Base-by-base conservation (phyloP, 2,113 vertebrate genomes). In the Rana temporaria region DNA sequence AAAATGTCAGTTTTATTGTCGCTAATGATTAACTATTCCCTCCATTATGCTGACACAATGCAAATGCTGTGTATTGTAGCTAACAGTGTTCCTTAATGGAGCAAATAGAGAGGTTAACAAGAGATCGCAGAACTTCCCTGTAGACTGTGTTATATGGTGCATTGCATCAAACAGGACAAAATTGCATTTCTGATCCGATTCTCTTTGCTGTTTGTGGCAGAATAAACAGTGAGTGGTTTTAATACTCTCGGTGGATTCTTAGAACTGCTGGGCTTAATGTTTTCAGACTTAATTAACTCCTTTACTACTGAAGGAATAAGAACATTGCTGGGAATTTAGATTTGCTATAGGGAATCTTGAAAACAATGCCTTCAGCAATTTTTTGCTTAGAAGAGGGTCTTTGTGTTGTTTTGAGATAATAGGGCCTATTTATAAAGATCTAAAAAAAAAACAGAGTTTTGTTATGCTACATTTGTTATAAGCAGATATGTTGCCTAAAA, bases 221-320 rank as follows among this genome's bases (percentile, higher is more conserved):
- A 83, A 83, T 83, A 83, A 83, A 83, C 81, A 75, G 71, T 83
- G 81, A 83, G 55, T 76, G 81, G 81, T 83, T 83, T 83, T 83
- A 83, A 83, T 83, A 76, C 71, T 83, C 81, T 83, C 81, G 20
- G 53, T 68, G 81, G 81, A 83, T 83, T 75, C 7, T 83, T 76
- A 67, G 32, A 83, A 76, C 81, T 83, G 64, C 81, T 68, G 71
- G 81, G 81, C 53, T 83, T 76, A 76, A 83, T 83, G 81, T 76
- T 83, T 83, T 83, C 72, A 83, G 81, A 83, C 81, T 76, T 83
- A 83, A 83, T 83, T 83, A 83, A 83, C 81, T 83, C 81, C 55
- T 83, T 83, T 75, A 59, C 63, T 76, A 32, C 72, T 83, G 72
- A 83, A 76, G 60, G 62, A 57, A 66, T 64, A 55, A 26, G 42